Percentiles rank a stretch among this genome's conserved stretches.
Conservation (phyloP, 2,888 invertebrate genomes). For the Ecdyonurus torrentis region DNA sequence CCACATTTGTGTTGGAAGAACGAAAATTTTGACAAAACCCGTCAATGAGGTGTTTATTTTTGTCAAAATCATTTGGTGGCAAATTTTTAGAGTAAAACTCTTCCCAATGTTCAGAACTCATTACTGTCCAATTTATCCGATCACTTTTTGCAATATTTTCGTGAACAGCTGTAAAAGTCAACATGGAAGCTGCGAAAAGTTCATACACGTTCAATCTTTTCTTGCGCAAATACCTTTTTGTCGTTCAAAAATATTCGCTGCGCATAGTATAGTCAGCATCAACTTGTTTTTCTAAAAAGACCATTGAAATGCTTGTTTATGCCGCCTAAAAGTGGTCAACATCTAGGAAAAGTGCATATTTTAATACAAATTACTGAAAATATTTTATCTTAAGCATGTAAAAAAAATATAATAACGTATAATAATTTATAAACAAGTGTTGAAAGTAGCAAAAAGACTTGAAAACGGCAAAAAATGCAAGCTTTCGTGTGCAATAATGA, state of each 20-base stretch:
- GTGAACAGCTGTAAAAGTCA: not conserved
- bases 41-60: conserved; percentile 49
- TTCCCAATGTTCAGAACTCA: conserved; percentile 43
- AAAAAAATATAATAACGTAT: not conserved
- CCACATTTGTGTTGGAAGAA: conserved; percentile 49
- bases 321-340: not conserved
- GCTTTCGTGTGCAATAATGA: conserved; percentile 1
- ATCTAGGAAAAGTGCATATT: not conserved
- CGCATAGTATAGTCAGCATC: too few relatives aligned
- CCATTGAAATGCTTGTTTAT: not conserved
- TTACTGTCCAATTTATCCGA: too few relatives aligned
- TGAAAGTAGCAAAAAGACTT: not conserved
- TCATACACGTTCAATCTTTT: too few relatives aligned
- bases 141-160: too few relatives aligned
- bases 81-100: conserved; percentile 67
- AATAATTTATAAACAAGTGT: too few relatives aligned
- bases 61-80: conserved; percentile 59
- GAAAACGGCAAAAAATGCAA: not conserved
- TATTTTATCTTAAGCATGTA: not conserved
- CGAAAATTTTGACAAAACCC: conserved; percentile 57
- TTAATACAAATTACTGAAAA: not conserved
- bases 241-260: too few relatives aligned
- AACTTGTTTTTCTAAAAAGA: too few relatives aligned
- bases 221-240: too few relatives aligned
- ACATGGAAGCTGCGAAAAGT: not conserved